Base-by-base conservation (phyloP, 2,888 invertebrate genomes). In the Bibio marci region DNA sequence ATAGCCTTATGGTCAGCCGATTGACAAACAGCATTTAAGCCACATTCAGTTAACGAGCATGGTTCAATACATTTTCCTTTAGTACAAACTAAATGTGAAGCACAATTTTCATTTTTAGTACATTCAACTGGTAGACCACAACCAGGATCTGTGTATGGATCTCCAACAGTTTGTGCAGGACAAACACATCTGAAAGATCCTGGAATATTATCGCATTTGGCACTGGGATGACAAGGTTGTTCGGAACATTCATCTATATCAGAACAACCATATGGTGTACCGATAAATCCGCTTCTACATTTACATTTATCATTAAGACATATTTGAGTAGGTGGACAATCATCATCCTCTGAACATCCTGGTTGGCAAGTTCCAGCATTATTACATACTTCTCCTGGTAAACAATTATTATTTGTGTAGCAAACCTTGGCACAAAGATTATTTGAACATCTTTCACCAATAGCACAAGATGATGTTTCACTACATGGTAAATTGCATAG, bases 301-400 rank as follows among this genome's bases (percentile, higher is more conserved):
- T 75, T 73, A 56, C 88, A 88, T 55, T 78, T 74, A 27, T 71
- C 73, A 40, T 68, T 69, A 30, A 75, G 59, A 52, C 88, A 88
- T n/a, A 78, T 62, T 61, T 90, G 82, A 44, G 81, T 79, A 30
- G 69, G 63, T 34, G 75, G 71, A 52, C 90, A 90, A 51, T 90
- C 88, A 2, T 75, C 69, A 54, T 86, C 83, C 1, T 73, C 70
- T 43, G 77, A 74, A 54, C 91, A 91, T 6, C 91, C 91, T 3
- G 78, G 71, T 51, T 80, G 73, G 52, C 91, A 91, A 31, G 76
- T 69, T 38, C 88, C 87, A 45, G 66, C 65, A 44, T 75, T 73
- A 46, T 74, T 73, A 49, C 91, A 90, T 42, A 90, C 76, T 64
- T 91, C 90, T 36, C 90, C 90, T 3, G 83, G 80, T 49, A 88